Conservation (phyloP, 2,113 vertebrate species). For the Atrichornis clamosus region DNA sequence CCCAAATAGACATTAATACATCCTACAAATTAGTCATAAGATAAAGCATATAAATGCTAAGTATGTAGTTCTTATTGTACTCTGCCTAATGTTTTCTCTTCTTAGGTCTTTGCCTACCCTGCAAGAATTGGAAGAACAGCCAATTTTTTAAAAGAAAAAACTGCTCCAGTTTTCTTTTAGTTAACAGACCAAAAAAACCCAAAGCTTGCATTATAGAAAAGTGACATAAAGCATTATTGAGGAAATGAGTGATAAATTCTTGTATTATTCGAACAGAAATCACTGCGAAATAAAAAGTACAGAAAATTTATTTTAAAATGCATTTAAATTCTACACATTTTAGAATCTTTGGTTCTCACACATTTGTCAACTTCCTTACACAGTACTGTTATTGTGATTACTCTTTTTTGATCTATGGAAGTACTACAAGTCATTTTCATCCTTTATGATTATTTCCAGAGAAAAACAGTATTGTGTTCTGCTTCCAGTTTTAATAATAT, state of each 20-base stretch:
- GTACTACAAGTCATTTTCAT: background rate
- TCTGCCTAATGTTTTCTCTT: background rate
- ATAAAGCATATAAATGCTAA: background rate
- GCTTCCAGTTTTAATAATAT: background rate
- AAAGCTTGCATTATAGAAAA: background rate
- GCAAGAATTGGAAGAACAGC: background rate
- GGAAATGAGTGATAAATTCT: background rate
- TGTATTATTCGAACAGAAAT: background rate
- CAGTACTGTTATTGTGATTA: background rate
- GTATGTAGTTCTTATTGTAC: background rate
- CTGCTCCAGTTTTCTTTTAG: background rate
- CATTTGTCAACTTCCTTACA: background rate
- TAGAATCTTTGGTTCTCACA: background rate
- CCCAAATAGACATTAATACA: background rate
- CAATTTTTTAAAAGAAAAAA: background rate
- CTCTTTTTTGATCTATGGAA: background rate
- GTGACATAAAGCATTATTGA: background rate
- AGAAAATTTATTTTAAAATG: background rate
- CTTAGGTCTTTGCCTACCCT: background rate
- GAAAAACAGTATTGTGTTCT: background rate
- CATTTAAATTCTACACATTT: fast-evolving
- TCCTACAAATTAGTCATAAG: background rate
- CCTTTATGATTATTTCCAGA: background rate
- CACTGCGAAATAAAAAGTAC: background rate
- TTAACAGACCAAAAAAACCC: background rate